Percentiles rank a stretch among this genome's conserved stretches.
Conservation (phyloP, 2,888 invertebrate genomes). For the Caradrina kadenii region DNA sequence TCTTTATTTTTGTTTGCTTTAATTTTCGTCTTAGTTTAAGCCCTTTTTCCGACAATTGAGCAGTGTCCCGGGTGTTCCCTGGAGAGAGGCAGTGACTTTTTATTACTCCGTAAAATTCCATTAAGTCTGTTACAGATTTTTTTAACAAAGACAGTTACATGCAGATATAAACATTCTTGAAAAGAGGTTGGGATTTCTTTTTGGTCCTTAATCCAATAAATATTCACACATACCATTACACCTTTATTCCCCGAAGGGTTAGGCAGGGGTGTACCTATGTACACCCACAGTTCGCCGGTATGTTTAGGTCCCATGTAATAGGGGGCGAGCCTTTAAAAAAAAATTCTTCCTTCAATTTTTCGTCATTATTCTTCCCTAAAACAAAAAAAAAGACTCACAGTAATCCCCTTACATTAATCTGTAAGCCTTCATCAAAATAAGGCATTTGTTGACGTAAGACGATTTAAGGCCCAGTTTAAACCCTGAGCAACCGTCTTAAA, state of each 20-base stretch:
- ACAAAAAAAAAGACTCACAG: background rate
- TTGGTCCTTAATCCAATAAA: background rate
- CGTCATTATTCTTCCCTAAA: background rate
- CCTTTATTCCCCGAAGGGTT: no score
- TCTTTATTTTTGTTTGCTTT: background rate
- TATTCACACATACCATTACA: no score
- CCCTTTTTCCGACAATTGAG: constrained; percentile 3
- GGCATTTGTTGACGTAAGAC: constrained; percentile 55
- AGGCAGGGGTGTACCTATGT: no score
- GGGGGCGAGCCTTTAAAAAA: no score
- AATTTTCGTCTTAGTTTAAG: background rate
- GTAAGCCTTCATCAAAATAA: constrained; percentile 41
- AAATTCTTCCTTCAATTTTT: no score
- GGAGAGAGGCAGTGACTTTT: constrained; percentile 1
- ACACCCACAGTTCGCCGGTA: no score
- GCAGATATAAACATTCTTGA: no score
- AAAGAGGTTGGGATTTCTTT: no score
- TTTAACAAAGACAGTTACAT: background rate
- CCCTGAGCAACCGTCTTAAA: constrained; percentile 64
- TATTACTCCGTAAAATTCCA: constrained; percentile 22
- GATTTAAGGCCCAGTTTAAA: constrained; percentile 60
- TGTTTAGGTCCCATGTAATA: no score
- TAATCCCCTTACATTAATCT: constrained; percentile 26
- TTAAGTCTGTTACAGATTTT: background rate
- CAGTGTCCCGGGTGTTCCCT: background rate